phyloP scores from a whole-genome alignment of 2,797 vertebrate species.

The Morus bassanus region DNA sequence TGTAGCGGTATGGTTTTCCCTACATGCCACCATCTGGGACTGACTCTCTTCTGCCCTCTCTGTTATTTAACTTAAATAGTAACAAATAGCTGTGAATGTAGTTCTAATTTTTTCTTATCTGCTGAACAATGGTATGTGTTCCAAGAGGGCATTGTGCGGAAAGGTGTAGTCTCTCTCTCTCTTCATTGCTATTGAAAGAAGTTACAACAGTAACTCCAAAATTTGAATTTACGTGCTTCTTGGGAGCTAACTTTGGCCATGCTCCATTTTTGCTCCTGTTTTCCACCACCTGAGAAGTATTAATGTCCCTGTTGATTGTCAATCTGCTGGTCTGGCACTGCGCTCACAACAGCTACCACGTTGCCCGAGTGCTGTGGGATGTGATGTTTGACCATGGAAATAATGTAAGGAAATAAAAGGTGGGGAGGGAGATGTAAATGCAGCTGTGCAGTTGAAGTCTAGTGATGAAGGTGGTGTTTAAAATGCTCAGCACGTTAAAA shows the following conservation, averaged over 20 bases:
- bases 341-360: rapidly evolving
- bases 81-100: background rate
- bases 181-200: background rate
- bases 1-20: conserved; percentile 1
- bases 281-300: background rate
- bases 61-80: background rate
- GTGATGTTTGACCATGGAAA: background rate
- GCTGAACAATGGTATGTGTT: background rate
- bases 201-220: background rate
- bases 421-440: background rate
- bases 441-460: rapidly evolving
- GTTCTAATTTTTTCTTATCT: background rate
- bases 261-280: background rate
- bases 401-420: background rate
- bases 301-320: background rate
- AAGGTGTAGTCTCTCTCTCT: background rate
- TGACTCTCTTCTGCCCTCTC: conserved; percentile 17
- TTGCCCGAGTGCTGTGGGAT: background rate
- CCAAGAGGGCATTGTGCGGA: background rate
- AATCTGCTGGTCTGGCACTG: background rate
- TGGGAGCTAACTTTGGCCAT: background rate
- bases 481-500: background rate
- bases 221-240: background rate
- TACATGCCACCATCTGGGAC: background rate
- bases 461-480: background rate